Evolutionary conservation across 2,797 vertebrate genomes (phyloP), one percentile per base, ranked within the genome.

Genomic region (Dicrostonyx torquatus): DNA sequence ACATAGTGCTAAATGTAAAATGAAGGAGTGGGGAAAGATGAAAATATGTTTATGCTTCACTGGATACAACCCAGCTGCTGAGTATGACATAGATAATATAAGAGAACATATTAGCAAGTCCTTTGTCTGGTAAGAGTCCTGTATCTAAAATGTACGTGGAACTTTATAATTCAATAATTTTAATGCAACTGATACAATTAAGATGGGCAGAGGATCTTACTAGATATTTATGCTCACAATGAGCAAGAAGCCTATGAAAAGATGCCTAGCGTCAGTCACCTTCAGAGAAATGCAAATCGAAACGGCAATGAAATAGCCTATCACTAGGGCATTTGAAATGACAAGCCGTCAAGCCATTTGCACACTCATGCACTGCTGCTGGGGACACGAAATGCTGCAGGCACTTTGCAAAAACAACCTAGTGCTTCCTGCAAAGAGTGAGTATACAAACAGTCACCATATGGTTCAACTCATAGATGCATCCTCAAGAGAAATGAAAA

Each of bases 391-490:
- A 78, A 40, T 53, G 22, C 10, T 77, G 1, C 7, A 82, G 53
- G 8, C 31, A 79, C n/a, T 93, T 94, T 76, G 62, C 79, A 58
- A 89, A 94, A 77, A 5, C 92, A 58, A 53, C 87, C 37, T 37
- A 10, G 9, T 45, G 43, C 64, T 95, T 94, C 29, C 24, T 86
- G 17, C 62, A 79, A 70, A 86, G 2, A 26, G 55, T 70, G 79
- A 45, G 22, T 64, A 73, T n/a, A n/a, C n/a, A n/a, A 37, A 37
- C n/a, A 50, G 60, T 89, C 48, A 76, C 31, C 72, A 76, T 64
- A n/a, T 72, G 72, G 62, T 83, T 43, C 7, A 4, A 72, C 40
- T 53, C 17, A 29, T 76, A 73, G 60, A 43, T 62, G 70, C n/a
- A 31, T 91, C 40, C 40, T 26, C 48, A 90, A 83, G 58, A 66